Percentiles rank a stretch among this genome's conserved stretches.
Evolutionary conservation across 2,888 invertebrate genomes (phyloP).

Genomic region (Diarsia dahlii): DNA sequence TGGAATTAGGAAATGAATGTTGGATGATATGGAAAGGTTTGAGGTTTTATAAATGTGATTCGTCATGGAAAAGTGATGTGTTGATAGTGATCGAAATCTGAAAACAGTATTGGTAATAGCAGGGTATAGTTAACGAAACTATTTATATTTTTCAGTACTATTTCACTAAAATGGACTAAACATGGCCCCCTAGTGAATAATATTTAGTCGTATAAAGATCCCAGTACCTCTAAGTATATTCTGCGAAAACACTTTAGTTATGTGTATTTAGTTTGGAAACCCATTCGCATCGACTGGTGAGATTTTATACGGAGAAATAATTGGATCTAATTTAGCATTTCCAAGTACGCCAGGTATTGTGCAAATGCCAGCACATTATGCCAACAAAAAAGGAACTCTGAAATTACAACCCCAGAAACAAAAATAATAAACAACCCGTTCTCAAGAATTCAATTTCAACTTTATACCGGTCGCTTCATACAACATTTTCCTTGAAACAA

Average conservation of each 20-base stretch:
- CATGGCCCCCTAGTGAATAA: too few species aligned
- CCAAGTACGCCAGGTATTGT: background rate
- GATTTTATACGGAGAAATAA: background rate
- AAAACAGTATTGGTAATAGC: background rate
- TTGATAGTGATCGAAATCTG: background rate
- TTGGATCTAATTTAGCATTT: background rate
- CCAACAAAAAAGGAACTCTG: background rate
- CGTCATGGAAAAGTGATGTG: background rate
- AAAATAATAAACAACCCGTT: slow-evolving; percentile 8
- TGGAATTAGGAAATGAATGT: slow-evolving; percentile 24
- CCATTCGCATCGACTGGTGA: background rate
- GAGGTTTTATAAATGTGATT: background rate
- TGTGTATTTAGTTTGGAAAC: background rate
- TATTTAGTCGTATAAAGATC: too few species aligned
- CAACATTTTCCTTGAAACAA: slow-evolving; percentile 27
- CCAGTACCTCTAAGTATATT: background rate
- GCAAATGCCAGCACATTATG: background rate
- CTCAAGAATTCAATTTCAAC: slow-evolving; percentile 23
- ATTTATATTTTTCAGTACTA: background rate
- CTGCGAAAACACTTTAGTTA: background rate
- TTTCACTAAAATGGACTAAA: background rate
- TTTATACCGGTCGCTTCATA: background rate
- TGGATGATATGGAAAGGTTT: slow-evolving; percentile 14
- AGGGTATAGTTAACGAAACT: background rate
- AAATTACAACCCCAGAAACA: slow-evolving; percentile 5